Percentiles rank a stretch among this genome's conserved stretches.
Conservation (phyloP, 1,140 invertebrate genomes). For the Platyscapa corneri region DNA sequence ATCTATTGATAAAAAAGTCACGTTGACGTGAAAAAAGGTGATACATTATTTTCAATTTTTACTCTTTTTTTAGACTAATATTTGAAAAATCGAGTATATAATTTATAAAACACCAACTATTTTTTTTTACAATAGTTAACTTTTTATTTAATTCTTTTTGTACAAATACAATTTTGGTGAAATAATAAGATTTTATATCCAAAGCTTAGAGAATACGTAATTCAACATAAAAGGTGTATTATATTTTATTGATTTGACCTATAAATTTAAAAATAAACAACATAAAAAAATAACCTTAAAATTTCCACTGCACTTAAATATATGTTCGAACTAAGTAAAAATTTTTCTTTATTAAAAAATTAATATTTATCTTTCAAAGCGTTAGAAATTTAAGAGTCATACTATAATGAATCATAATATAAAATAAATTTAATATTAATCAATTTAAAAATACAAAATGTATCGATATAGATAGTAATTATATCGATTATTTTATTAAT, state of each 20-base stretch:
- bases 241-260: neutral
- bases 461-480: neutral
- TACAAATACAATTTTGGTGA: neutral
- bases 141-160: too few relatives aligned
- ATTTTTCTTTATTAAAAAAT: neutral
- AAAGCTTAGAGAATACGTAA: neutral
- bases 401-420: too few relatives aligned
- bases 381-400: neutral
- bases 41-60: too few relatives aligned
- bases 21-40: too few relatives aligned
- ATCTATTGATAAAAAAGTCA: too few relatives aligned
- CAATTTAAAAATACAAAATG: too few relatives aligned
- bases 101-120: too few relatives aligned
- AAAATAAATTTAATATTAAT: too few relatives aligned
- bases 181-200: neutral
- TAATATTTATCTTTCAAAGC: neutral
- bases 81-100: too few relatives aligned
- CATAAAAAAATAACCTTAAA: neutral
- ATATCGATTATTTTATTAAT: neutral
- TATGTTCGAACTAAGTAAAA: neutral
- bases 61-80: too few relatives aligned
- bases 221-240: neutral
- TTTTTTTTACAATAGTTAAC: too few relatives aligned
- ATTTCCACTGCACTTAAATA: neutral
- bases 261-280: neutral